phyloP scores from a whole-genome alignment of 2,797 vertebrate genomes.

The Eospalax fontanierii region DNA sequence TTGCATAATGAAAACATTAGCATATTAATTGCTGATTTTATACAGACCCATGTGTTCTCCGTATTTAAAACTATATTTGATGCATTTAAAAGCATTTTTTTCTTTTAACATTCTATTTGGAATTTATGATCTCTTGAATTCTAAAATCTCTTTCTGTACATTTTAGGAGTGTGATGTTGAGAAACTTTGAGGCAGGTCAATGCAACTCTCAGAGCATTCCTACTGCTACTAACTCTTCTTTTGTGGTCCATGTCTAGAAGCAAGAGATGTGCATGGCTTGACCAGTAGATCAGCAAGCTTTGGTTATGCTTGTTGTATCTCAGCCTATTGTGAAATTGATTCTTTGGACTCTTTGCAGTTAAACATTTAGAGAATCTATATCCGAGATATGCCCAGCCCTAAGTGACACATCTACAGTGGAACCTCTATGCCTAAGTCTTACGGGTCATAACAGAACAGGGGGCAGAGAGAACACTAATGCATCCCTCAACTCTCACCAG shows the following conservation, averaged over 20 bases:
- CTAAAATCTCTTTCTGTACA: neutral
- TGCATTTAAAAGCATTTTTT: neutral
- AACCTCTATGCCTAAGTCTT: no score
- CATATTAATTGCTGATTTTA: slow-evolving; percentile 3
- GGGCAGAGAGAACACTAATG: no score
- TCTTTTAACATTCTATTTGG: neutral
- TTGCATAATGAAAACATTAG: slow-evolving; percentile 51
- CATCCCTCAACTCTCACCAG: no score
- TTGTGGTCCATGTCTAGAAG: neutral
- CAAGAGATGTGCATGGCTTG: no score
- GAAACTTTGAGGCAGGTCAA: neutral
- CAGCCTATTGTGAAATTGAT: neutral
- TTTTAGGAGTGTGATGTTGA: neutral
- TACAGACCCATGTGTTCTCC: neutral
- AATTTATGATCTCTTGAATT: neutral
- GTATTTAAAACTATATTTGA: neutral
- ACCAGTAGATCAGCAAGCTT: neutral
- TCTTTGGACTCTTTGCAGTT: neutral
- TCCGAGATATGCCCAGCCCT: neutral
- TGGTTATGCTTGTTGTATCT: neutral
- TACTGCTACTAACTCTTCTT: fast-evolving
- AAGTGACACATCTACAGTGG: no score
- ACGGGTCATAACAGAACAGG: no score
- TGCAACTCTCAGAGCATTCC: neutral
- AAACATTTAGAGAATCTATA: neutral